phyloP scores from a whole-genome alignment of 1,140 invertebrate species.

The Cherax destructor region DNA sequence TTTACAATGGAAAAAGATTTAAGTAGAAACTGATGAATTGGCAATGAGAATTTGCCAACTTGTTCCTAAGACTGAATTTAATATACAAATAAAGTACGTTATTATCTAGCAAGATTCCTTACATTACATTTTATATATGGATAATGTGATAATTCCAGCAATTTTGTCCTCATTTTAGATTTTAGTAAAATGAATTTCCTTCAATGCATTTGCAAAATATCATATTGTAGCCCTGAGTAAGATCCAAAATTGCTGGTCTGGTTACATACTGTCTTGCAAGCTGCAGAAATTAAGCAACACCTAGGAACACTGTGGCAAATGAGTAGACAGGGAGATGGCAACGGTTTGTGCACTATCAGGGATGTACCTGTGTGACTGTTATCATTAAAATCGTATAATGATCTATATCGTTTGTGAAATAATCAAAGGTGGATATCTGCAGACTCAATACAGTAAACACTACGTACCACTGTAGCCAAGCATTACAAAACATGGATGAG shows the following conservation, averaged over 20 bases:
- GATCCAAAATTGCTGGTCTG: conserved; percentile 56
- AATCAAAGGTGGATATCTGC: background rate
- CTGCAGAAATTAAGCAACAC: conserved; percentile 65
- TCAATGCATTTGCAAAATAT: conserved; percentile 15
- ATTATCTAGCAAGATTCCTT: conserved; percentile 65
- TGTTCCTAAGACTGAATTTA: conserved; percentile 63
- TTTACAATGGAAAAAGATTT: conserved; percentile 63
- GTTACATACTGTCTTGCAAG: conserved; percentile 67
- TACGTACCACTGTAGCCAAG: conserved; percentile 4
- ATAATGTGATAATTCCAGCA: conserved; percentile 60
- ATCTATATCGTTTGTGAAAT: background rate
- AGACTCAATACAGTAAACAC: background rate
- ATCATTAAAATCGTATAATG: background rate
- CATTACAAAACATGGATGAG: background rate
- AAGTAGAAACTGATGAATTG: conserved; percentile 60
- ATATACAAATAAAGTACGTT: conserved; percentile 55
- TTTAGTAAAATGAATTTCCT: conserved; percentile 3
- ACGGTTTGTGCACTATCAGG: conserved; percentile 40
- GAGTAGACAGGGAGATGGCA: conserved; percentile 66
- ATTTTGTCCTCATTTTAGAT: conserved; percentile 42
- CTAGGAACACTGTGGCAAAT: conserved; percentile 63
- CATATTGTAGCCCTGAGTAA: conserved; percentile 28
- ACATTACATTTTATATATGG: conserved; percentile 59
- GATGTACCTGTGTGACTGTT: conserved; percentile 1
- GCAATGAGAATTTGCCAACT: conserved; percentile 63